A percentile compares a stretch with the other conserved stretches of the same genome.
phyloP scores from a whole-genome alignment of 1,140 invertebrate genomes.

The Aphaenogaster rudis region DNA sequence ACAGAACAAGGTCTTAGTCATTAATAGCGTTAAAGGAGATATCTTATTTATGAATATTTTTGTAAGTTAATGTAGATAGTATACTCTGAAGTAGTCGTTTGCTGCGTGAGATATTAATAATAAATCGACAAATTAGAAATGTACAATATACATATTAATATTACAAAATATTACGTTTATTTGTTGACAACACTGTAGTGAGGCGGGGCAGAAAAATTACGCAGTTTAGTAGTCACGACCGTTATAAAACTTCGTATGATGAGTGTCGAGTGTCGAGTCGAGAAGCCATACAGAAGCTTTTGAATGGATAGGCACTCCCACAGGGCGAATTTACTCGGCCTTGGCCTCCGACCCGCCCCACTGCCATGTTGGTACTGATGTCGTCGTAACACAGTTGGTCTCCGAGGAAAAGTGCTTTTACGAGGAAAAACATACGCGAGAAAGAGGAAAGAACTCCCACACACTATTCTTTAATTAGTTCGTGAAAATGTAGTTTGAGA shows the following conservation, averaged over 20 bases:
- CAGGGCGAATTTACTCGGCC: constrained; percentile 62
- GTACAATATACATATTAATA: not conserved
- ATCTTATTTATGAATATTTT: not conserved
- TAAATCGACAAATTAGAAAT: not conserved
- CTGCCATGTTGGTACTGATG: constrained; percentile 35
- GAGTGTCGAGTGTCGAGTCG: constrained; percentile 45
- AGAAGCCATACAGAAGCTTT: constrained; percentile 46
- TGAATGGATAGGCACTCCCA: constrained; percentile 61
- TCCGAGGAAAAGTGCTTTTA: constrained; percentile 51
- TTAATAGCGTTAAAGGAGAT: constrained; percentile 6
- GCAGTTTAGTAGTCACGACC: constrained; percentile 27
- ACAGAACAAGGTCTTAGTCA: constrained; percentile 4
- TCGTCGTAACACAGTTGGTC: constrained; percentile 39
- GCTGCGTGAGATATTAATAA: not conserved
- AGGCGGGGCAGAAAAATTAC: constrained; percentile 26
- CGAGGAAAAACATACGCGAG: constrained; percentile 3
- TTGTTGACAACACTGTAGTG: not conserved
- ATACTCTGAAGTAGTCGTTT: not conserved
- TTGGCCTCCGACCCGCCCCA: constrained; percentile 56
- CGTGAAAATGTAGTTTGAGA: not conserved
- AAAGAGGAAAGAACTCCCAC: not conserved
- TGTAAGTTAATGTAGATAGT: not conserved
- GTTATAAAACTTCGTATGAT: constrained; percentile 47
- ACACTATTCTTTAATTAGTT: constrained; percentile 22
- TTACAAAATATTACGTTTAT: not conserved